Evolutionary conservation across 2,113 vertebrate genomes (phyloP).

Genomic region (Gila orcuttii): DNA sequence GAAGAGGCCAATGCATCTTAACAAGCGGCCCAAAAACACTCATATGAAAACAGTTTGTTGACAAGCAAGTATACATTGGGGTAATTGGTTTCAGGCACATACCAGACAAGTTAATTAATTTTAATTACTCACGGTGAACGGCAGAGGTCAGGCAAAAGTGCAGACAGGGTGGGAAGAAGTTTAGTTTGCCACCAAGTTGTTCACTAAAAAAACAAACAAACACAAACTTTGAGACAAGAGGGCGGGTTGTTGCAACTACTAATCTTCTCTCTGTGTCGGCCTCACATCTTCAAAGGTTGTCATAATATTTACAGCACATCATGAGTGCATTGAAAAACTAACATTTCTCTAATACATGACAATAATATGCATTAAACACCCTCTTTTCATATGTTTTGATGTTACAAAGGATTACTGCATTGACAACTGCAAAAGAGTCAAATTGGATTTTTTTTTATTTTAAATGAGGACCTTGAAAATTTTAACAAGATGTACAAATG

Average conservation of each 20-base stretch:
- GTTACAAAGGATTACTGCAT: not conserved
- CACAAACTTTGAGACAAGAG: slow-evolving; percentile 39
- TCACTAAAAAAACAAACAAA: slow-evolving; percentile 31
- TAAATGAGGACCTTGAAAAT: not conserved
- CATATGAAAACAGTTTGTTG: slow-evolving; percentile 66
- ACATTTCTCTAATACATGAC: not conserved
- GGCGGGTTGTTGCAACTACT: not conserved
- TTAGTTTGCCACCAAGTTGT: slow-evolving; percentile 51
- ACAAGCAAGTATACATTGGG: slow-evolving; percentile 65
- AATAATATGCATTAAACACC: not conserved
- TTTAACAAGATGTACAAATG: slow-evolving; percentile 16
- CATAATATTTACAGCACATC: not conserved
- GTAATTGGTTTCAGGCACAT: slow-evolving; percentile 73
- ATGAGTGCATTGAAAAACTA: not conserved
- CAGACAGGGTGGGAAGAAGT: slow-evolving; percentile 42
- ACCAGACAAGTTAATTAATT: slow-evolving; percentile 76
- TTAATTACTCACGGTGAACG: slow-evolving; percentile 69
- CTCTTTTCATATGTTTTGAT: not conserved
- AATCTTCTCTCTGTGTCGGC: not conserved
- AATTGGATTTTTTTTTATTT: not conserved
- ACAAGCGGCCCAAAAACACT: slow-evolving; percentile 60
- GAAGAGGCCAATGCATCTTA: slow-evolving; percentile 48
- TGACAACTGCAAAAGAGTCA: not conserved
- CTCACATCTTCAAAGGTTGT: not conserved
- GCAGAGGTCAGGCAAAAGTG: slow-evolving; percentile 60